These are phyloP conservation scores for Lepidurus arcticus DNA, from an alignment of 1,140 invertebrate genomes.

Conservation along the genomic window DNA sequence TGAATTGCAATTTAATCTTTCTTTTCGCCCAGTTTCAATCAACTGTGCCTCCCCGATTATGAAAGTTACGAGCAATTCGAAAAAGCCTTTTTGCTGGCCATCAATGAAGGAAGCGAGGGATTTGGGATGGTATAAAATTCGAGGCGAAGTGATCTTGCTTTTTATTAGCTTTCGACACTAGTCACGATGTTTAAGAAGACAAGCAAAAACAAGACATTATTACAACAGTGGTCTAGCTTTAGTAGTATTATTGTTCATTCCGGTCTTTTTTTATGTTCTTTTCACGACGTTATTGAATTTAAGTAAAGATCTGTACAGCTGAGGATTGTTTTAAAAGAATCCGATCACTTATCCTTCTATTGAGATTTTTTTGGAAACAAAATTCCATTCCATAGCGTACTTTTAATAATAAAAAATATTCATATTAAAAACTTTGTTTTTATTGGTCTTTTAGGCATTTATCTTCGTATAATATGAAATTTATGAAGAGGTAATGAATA, in stretches of 20 bases:
- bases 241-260: slow-evolving; percentile 11
- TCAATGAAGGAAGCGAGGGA: slow-evolving; percentile 91
- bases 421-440: background rate
- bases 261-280: background rate
- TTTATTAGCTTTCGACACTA: slow-evolving; percentile 5
- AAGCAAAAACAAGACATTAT: background rate
- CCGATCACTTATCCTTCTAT: background rate
- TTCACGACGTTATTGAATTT: background rate
- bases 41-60: slow-evolving; percentile 90
- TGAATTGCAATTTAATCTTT: background rate
- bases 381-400: background rate
- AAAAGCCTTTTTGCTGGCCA: slow-evolving; percentile 77
- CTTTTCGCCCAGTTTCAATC: slow-evolving; percentile 74
- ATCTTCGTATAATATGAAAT: too few relatives aligned
- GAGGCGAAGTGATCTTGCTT: background rate
- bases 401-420: background rate
- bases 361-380: background rate
- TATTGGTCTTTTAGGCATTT: too few relatives aligned
- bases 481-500: too few relatives aligned
- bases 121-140: slow-evolving; percentile 67
- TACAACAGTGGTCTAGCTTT: background rate
- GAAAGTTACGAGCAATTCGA: slow-evolving; percentile 91
- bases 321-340: background rate
- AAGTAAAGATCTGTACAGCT: background rate
- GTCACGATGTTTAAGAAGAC: background rate